A percentile compares a stretch with the other conserved stretches of the same genome.
These are phyloP conservation scores for Clytia hemisphaerica DNA, from an alignment of 30 jellyfish, hydroid and myxozoan species.

Conservation along the genomic window DNA sequence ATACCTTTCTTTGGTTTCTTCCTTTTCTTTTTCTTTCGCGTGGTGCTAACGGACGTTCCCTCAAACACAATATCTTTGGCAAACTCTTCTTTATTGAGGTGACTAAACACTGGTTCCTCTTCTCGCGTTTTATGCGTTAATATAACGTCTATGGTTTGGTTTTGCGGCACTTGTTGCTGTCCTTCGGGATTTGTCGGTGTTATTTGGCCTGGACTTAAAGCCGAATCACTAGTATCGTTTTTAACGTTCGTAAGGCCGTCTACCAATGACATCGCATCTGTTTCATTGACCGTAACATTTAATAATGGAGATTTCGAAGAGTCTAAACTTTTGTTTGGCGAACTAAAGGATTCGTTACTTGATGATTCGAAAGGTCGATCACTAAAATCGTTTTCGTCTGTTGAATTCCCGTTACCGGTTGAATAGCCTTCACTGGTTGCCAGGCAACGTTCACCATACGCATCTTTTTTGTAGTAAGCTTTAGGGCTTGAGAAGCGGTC, in stretches of 20 bases:
- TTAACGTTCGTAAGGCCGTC: no score
- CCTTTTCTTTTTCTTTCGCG: constrained; percentile 17
- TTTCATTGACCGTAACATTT: no score
- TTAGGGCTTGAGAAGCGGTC: constrained; percentile 40
- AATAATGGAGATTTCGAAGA: no score
- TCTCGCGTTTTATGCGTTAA: constrained; percentile 60
- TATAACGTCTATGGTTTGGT: constrained; percentile 26
- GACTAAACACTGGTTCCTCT: constrained; percentile 58
- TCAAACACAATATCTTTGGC: constrained; percentile 87
- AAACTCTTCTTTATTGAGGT: constrained; percentile 58
- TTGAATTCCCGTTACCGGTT: constrained; percentile 1
- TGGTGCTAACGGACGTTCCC: constrained; percentile 80
- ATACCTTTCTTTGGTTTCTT: not conserved
- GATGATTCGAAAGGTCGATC: no score
- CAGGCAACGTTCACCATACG: not conserved
- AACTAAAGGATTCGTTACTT: no score
- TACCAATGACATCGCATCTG: no score
- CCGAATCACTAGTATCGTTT: no score
- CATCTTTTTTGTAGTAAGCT: not conserved
- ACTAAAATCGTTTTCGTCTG: no score
- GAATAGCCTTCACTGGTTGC: constrained; percentile 1
- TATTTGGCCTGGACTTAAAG: no score
- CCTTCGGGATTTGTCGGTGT: not conserved
- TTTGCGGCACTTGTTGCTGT: not conserved
- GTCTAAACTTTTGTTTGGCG: no score